Evolutionary conservation across 2,888 invertebrate species (phyloP).

Genomic region (Opisthograptis luteolata): DNA sequence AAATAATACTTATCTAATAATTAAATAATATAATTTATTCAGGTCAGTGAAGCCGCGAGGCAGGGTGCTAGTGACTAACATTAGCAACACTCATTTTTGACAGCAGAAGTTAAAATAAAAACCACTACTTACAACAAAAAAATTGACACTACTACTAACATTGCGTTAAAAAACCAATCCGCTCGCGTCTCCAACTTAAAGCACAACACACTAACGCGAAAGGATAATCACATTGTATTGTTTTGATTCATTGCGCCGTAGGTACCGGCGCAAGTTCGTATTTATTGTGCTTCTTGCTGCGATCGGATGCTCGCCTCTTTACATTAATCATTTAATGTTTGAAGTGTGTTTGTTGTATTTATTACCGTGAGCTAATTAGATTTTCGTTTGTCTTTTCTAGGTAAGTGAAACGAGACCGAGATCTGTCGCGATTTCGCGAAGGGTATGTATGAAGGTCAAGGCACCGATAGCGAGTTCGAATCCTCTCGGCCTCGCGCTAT

Average conservation of each 20-base stretch:
- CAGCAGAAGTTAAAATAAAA: no score
- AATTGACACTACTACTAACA: no score
- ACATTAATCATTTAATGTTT: slow-evolving; percentile 51
- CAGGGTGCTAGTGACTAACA: no score
- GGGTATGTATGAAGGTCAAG: no score
- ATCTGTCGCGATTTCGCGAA: no score
- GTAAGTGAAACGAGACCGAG: slow-evolving; percentile 27
- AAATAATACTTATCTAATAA: no score
- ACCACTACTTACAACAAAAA: no score
- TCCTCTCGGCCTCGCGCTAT: no score
- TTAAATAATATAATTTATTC: no score
- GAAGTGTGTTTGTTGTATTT: slow-evolving; percentile 9
- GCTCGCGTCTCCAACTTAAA: slow-evolving; percentile 39
- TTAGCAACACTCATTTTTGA: no score
- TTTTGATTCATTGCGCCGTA: slow-evolving; percentile 81
- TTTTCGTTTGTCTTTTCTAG: slow-evolving; percentile 21
- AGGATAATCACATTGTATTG: slow-evolving; percentile 82
- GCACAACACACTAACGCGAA: slow-evolving; percentile 59
- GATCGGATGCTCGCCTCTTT: slow-evolving; percentile 59
- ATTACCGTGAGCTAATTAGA: slow-evolving; percentile 10
- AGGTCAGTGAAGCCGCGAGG: no score
- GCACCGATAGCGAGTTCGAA: no score
- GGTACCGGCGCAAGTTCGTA: slow-evolving; percentile 68
- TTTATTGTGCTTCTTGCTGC: slow-evolving; percentile 72
- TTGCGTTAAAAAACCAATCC: slow-evolving; percentile 6